Conservation (phyloP, 2,888 invertebrate genomes). For the Biston stratarius region DNA sequence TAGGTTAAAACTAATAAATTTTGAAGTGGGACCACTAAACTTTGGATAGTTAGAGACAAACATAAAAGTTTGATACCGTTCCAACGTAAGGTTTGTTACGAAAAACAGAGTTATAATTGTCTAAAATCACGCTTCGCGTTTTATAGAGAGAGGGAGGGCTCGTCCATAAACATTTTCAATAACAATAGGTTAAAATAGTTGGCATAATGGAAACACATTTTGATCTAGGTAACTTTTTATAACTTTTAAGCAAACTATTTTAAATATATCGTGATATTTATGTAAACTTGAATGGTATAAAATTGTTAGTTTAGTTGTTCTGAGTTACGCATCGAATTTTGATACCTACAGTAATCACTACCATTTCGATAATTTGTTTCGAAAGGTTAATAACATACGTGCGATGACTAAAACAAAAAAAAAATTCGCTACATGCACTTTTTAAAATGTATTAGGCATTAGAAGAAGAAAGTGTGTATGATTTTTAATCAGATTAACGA, state of each 20-base stretch:
- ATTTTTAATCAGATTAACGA: too few relatives aligned
- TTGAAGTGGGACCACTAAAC: conserved; percentile 15
- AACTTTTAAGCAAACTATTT: not conserved
- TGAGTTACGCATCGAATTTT: too few relatives aligned
- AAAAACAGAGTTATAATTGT: conserved; percentile 46
- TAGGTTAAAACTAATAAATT: conserved; percentile 7
- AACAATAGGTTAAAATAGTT: conserved; percentile 2
- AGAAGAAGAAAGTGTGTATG: too few relatives aligned
- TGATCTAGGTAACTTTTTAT: not conserved
- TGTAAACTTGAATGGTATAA: not conserved
- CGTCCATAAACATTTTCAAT: conserved; percentile 9
- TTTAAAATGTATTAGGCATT: too few relatives aligned
- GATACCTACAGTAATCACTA: too few relatives aligned
- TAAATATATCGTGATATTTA: not conserved
- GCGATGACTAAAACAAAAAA: too few relatives aligned
- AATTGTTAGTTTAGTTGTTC: too few relatives aligned
- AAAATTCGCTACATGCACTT: too few relatives aligned
- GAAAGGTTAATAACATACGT: too few relatives aligned
- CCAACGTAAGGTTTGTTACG: conserved; percentile 23
- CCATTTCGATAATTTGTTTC: too few relatives aligned
- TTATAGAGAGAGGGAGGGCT: conserved; percentile 2
- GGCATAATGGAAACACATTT: not conserved
- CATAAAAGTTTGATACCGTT: conserved; percentile 26
- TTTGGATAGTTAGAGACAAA: conserved; percentile 23
- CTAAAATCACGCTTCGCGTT: conserved; percentile 33